Evolutionary conservation across 2,797 vertebrate species (phyloP), one percentile per base, ranked within the genome.

Genomic region (Florisuga fusca): DNA sequence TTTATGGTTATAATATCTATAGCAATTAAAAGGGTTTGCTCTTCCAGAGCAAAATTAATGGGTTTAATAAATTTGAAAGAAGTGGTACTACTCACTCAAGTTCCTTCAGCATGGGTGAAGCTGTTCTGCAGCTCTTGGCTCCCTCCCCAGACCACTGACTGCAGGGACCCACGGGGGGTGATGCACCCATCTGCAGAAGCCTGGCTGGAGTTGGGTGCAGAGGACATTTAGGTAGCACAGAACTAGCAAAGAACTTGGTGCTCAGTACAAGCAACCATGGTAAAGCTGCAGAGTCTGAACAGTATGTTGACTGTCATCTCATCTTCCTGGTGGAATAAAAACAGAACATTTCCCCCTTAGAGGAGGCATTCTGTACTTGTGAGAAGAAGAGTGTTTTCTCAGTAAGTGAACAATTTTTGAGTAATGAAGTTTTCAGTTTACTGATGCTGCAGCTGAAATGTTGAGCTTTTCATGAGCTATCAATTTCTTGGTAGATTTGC

Each of bases 231-330:
- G 27, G 41, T 46, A 43, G 43, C 55, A 4, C 6, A 45, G 43
- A 67, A 17, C 15, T 53, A 26, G 34, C 50, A 34, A 26, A 54
- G 27, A 17, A 1, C 1, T 23, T 3, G 1, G 12, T 4, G 11
- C 27, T 72, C 16, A 45, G 55, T 26, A 26, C 15, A 7, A 15
- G 45, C 53, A 71, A 20, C 36, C 43, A 3, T 0, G 4, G 29
- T 31, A 81, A 62, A 73, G 34, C 50, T 36, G 17, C 5, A 20
- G 48, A 38, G 6, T 31, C 34, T n/a, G 6, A 82, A 41, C 0
- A 82, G 34, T 0, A 0, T 5, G 11, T 36, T 3, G 1, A 12
- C 23, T 2, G 1, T 20, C 8, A 19, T 12, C 50, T 51, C 36
- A 33, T 67, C 34, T 19, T 76, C 26, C 29, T 48, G 53, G 29